phyloP scores from a whole-genome alignment of 2,797 vertebrate genomes.

The Iguana delicatissima region DNA sequence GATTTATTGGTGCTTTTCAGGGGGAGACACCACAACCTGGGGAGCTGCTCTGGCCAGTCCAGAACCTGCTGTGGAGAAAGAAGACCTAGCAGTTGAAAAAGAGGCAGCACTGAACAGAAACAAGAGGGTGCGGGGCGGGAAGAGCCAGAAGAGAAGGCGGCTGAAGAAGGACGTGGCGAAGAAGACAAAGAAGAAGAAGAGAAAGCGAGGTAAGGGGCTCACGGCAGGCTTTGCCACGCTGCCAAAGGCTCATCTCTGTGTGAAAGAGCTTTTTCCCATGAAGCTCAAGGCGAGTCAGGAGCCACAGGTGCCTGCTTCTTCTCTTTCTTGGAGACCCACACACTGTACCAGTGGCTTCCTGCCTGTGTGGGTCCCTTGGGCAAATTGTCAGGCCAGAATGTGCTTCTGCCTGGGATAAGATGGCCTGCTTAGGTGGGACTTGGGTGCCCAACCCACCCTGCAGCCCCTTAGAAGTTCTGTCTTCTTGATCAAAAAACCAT shows the following conservation, averaged over 20 bases:
- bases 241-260: not conserved
- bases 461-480: not conserved
- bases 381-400: too few relatives aligned
- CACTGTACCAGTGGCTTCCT: too few relatives aligned
- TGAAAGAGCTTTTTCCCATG: not conserved
- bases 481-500: not conserved
- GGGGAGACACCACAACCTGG: constrained; percentile 68
- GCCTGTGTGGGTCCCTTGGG: not conserved
- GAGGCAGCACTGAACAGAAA: constrained; percentile 84
- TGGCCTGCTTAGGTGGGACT: not conserved
- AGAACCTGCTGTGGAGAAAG: constrained; percentile 58
- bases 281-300: too few relatives aligned
- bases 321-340: not conserved
- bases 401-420: too few relatives aligned
- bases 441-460: not conserved
- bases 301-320: too few relatives aligned
- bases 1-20: constrained; percentile 59
- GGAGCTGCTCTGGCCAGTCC: constrained; percentile 61
- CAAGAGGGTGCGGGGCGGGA: constrained; percentile 87
- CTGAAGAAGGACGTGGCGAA: constrained; percentile 82
- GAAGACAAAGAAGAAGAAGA: constrained; percentile 84
- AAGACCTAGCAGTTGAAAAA: constrained; percentile 79
- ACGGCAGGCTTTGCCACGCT: not conserved
- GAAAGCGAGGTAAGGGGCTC: constrained; percentile 82
- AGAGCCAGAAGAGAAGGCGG: constrained; percentile 87